phyloP scores from a whole-genome alignment of 2,797 vertebrate species.

The Paratrypauchen microcephalus region DNA sequence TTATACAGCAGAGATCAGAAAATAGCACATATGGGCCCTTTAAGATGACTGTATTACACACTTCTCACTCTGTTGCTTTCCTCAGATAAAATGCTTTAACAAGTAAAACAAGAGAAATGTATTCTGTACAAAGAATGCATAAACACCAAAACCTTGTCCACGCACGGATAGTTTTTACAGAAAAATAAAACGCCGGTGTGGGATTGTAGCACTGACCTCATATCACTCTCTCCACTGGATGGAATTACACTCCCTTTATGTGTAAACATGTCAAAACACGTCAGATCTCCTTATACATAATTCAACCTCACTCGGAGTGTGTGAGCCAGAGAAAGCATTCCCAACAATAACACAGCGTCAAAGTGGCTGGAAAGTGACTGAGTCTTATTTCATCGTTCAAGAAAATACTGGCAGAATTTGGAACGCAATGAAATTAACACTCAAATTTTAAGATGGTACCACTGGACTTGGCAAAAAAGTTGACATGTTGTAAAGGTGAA shows the following conservation, averaged over 20 bases:
- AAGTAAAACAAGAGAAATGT: not conserved
- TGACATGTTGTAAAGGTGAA: no score
- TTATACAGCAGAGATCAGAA: no score
- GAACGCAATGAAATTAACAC: no score
- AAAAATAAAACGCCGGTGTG: not conserved
- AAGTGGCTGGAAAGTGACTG: no score
- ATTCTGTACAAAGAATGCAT: not conserved
- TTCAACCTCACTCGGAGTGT: not conserved
- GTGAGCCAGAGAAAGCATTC: not conserved
- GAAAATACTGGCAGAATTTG: no score
- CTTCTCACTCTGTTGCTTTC: no score
- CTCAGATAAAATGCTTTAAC: not conserved
- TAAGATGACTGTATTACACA: no score
- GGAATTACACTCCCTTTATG: not conserved
- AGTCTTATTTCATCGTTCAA: no score
- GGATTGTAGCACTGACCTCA: not conserved
- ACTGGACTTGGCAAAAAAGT: no score
- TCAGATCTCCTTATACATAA: not conserved
- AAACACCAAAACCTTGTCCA: not conserved
- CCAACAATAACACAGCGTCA: not conserved
- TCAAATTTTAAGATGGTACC: no score
- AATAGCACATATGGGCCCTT: no score
- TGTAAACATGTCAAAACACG: conserved; percentile 1
- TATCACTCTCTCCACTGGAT: not conserved
- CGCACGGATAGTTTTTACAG: not conserved